Base-by-base conservation (phyloP, 2,797 vertebrate species). In the Acanthurus leucopareius region DNA sequence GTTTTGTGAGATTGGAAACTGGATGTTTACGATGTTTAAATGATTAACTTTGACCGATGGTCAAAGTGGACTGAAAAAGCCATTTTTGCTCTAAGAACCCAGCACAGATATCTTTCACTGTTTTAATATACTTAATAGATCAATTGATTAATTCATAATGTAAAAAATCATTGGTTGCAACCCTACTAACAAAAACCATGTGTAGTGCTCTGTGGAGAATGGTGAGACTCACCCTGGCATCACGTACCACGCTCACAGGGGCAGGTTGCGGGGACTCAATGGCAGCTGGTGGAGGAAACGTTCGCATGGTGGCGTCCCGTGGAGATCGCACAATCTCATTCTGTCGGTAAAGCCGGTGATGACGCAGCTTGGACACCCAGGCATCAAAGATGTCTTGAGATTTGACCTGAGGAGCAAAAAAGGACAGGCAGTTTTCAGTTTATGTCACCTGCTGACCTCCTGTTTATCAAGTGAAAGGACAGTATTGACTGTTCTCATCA, bases 321-420 rank as follows among this genome's bases (percentile, higher is more conserved):
- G 98, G 98, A 10, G 98, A 99, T 32, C 98, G 95, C 82, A 99
- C 98, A 15, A 99, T 99, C 93, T 99, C 98, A 10, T 99, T 99
- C 94, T 99, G 98, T 45, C 98, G 95, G 93, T 99, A 99, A 62
- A 99, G 74, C 38, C 98, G 95, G 84, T 99, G 98, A 82, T 99
- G 96, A 35, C 98, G 97, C 75, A 99, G 75, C 91, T 97, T 99
- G 72, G 96, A 96, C 85, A 99, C 97, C 98, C 98, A 99, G 2
- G 96, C 96, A 63, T 99, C 98, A 88, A 99, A 99, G 52, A 97
- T 97, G 79, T 99, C 98, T 91, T 97, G 98, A 69, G 98, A 99
- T 93, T 99, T 99, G 76, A 99, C 97, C 98, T 99, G 10, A 86
- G 25, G 53, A 54, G 57, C 59, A 44, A 13, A 42, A 44, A 13